A percentile compares a stretch with the other conserved stretches of the same genome.
phyloP scores from a whole-genome alignment of 2,797 vertebrate species.

The Erpetoichthys calabaricus region DNA sequence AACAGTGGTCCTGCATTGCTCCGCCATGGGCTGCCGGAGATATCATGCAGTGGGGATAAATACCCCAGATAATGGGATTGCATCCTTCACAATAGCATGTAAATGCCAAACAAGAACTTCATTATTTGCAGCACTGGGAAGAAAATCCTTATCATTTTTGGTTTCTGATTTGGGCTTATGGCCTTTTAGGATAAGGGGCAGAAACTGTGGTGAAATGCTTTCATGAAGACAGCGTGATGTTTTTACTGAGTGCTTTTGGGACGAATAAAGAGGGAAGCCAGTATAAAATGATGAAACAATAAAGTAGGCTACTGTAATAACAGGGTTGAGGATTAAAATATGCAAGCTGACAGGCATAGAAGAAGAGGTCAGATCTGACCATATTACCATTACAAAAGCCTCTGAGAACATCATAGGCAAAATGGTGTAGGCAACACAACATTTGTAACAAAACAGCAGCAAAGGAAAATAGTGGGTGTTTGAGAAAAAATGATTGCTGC shows the following conservation, averaged over 20 bases:
- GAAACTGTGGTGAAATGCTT: constrained; percentile 21
- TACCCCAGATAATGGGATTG: constrained; percentile 50
- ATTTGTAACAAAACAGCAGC: too few species aligned
- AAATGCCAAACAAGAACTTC: constrained; percentile 39
- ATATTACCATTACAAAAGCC: constrained; percentile 45
- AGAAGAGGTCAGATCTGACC: constrained; percentile 25
- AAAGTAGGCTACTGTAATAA: constrained; percentile 40
- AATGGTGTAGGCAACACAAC: too few species aligned
- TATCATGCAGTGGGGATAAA: constrained; percentile 34
- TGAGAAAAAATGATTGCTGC: too few species aligned
- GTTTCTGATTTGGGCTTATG: constrained; percentile 31
- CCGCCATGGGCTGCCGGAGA: constrained; percentile 25
- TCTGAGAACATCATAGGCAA: too few species aligned
- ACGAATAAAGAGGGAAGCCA: constrained; percentile 24
- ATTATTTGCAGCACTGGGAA: constrained; percentile 1
- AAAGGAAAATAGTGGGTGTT: too few species aligned
- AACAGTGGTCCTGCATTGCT: constrained; percentile 24
- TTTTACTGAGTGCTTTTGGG: constrained; percentile 22
- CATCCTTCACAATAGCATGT: constrained; percentile 35
- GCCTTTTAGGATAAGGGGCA: constrained; percentile 23
- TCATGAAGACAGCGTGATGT: constrained; percentile 23
- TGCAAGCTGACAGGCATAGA: constrained; percentile 54
- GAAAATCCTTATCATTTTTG: constrained; percentile 1
- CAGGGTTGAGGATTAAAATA: constrained; percentile 45
- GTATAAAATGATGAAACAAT: constrained; percentile 48